These are phyloP conservation scores for Bombus turneri DNA, from an alignment of 1,140 invertebrate species.

Conservation along the genomic window DNA sequence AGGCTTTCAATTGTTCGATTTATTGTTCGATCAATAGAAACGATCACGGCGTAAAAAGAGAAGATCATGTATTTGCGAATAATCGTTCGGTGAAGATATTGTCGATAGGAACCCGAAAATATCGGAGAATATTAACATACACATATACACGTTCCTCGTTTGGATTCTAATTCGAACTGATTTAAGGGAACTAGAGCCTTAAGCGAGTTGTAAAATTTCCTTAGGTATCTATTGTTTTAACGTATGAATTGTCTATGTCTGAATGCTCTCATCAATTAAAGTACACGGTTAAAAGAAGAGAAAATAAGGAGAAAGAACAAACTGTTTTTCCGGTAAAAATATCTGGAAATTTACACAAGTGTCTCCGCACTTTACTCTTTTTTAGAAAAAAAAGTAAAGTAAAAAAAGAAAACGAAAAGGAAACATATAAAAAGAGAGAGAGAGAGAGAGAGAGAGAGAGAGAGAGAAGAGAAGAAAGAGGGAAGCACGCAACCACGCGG, in stretches of 20 bases:
- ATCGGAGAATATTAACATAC: background rate
- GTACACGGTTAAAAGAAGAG: background rate
- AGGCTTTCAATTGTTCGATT: background rate
- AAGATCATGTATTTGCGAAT: background rate
- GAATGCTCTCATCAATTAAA: constrained; percentile 49
- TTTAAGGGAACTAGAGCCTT: constrained; percentile 59
- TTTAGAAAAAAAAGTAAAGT: background rate
- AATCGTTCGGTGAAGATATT: background rate
- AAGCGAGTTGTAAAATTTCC: constrained; percentile 66
- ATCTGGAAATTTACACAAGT: background rate
- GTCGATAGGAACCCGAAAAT: background rate
- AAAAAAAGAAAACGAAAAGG: background rate
- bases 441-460: background rate
- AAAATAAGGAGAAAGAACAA: background rate
- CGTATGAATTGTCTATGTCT: constrained; percentile 59
- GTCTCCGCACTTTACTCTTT: constrained; percentile 34
- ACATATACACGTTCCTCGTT: constrained; percentile 32
- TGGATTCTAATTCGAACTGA: constrained; percentile 56
- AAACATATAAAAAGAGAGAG: background rate
- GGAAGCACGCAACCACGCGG: constrained; percentile 32
- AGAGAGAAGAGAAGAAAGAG: background rate
- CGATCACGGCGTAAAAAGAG: background rate
- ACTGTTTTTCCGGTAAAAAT: background rate
- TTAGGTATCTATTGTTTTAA: constrained; percentile 66
- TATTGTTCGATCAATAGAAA: background rate